Evolutionary conservation across 2,888 invertebrate species (phyloP), one percentile per base, ranked within the genome.

Genomic region (Seira musarum): DNA sequence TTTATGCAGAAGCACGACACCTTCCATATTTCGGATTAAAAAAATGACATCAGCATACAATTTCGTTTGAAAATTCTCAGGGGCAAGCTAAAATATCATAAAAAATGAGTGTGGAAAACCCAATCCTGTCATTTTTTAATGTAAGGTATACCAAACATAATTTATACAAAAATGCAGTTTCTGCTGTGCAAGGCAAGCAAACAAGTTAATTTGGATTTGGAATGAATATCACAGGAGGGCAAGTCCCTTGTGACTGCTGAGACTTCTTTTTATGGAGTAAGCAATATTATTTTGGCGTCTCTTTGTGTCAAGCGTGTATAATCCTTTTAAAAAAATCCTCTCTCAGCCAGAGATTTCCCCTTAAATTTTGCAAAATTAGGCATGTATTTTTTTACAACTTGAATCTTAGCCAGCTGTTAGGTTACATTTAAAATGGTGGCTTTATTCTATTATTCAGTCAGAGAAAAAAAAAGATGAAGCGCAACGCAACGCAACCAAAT

Each of bases 321-420:
- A 53, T n/a, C 53, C 13, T 13, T 13, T 53, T 8, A 40, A 6
- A 13, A 13, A 40, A 40, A 40, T 8, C 40, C 40, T n/a, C n/a
- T n/a, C n/a, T n/a, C n/a, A n/a, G n/a, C n/a, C n/a, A n/a, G n/a
- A n/a, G n/a, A n/a, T n/a, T n/a, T n/a, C n/a, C n/a, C n/a, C n/a
- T n/a, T n/a, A n/a, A 30, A 30, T 30, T 30, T 30, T 3, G 19
- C 21, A 17, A 24, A 72, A 49, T 63, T 49, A 25, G 17, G 46
- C 25, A 64, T 49, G 21, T 63, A 19, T 53, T 66, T 71, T 40
- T 70, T 77, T 65, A 70, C 25, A 77, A 57, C 68, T 69, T 69
- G 76, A 76, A 69, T 64, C 69, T 77, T 69, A 70, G 64, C 65
- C 53, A 53, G 53, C 53, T 53, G 53, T 30, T 30, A 8, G 30